Evolutionary conservation across 2,888 invertebrate species (phyloP).

Genomic region (Coenonympha glycerion): DNA sequence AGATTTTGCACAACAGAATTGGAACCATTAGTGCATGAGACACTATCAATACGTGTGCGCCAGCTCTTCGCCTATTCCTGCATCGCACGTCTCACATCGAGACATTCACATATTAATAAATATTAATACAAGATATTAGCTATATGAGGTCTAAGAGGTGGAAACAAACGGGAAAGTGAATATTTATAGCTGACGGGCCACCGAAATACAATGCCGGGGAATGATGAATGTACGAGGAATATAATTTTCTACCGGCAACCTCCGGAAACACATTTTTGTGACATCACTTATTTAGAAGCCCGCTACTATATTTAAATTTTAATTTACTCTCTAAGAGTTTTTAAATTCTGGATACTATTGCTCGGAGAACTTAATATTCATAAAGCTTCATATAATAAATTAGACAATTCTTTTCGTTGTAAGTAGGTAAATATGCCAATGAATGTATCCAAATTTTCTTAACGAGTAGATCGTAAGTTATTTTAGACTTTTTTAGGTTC

Average conservation of each 20-base stretch:
- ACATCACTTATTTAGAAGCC: conserved; percentile 18
- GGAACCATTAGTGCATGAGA: no score
- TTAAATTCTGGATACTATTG: no score
- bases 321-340: conserved; percentile 13
- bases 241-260: conserved; percentile 24
- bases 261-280: conserved; percentile 24
- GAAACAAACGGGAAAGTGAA: conserved; percentile 63
- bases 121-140: conserved; percentile 70
- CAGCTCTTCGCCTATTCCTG: conserved; percentile 25
- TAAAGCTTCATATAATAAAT: no score
- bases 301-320: conserved; percentile 10
- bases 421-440: no score
- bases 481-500: no score
- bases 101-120: conserved; percentile 67
- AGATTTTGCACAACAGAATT: no score
- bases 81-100: conserved; percentile 45
- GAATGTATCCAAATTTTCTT: no score
- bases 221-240: conserved; percentile 39
- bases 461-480: no score
- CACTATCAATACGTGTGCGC: no score
- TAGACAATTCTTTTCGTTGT: no score
- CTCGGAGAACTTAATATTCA: no score
- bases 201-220: conserved; percentile 44
- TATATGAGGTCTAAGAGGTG: conserved; percentile 69
- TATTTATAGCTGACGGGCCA: conserved; percentile 63